Percentiles rank a stretch among this genome's conserved stretches.
phyloP scores from a whole-genome alignment of 2,113 vertebrate genomes.

The Cyprinodon tularosa region DNA sequence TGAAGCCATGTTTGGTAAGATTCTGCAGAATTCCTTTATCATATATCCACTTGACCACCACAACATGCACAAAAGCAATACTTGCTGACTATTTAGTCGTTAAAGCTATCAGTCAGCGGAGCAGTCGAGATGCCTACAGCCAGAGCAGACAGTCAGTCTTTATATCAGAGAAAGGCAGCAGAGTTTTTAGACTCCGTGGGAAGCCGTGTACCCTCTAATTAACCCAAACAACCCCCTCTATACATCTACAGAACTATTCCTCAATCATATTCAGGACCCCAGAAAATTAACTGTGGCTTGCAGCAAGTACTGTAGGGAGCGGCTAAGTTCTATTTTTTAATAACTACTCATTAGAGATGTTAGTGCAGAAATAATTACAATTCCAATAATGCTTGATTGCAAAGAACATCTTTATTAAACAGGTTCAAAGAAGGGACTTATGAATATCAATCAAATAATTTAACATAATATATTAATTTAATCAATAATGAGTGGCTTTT shows the following conservation, averaged over 20 bases:
- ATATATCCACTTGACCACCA: neutral
- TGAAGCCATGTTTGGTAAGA: neutral
- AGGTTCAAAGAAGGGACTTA: neutral
- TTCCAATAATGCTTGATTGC: conserved; percentile 31
- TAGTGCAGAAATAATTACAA: conserved; percentile 59
- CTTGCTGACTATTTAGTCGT: conserved; percentile 7
- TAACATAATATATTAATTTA: neutral
- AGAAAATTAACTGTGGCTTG: conserved; percentile 38
- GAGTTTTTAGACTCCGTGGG: conserved; percentile 44
- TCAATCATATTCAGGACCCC: conserved; percentile 63
- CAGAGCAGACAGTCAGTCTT: neutral
- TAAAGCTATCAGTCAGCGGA: conserved; percentile 26
- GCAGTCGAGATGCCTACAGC: conserved; percentile 7
- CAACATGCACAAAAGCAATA: neutral
- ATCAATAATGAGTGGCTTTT: neutral
- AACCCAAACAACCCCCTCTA: conserved; percentile 56
- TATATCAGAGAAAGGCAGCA: conserved; percentile 3
- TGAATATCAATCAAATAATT: neutral
- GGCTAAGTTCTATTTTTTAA: conserved; percentile 53
- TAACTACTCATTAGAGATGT: conserved; percentile 51
- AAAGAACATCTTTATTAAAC: conserved; percentile 23
- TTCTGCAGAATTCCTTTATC: neutral
- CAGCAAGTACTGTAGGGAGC: conserved; percentile 51
- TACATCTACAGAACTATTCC: conserved; percentile 41
- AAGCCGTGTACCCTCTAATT: conserved; percentile 58